Evolutionary conservation across 2,797 vertebrate genomes (phyloP).

Genomic region (Peromyscus attwateri): DNA sequence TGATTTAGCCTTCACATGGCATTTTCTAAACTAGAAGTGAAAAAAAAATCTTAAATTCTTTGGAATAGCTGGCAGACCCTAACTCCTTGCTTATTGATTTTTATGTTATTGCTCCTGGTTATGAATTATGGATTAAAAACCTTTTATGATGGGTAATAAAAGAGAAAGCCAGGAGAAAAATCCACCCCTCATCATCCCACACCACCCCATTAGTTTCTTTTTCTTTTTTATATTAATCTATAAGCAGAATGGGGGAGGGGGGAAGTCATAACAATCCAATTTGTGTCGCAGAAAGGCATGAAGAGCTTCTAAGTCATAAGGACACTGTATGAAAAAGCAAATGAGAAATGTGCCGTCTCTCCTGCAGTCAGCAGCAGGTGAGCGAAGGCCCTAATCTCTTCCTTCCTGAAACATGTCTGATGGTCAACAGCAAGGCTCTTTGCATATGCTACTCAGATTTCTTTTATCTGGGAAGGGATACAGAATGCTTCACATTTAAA

Average conservation of each 20-base stretch:
- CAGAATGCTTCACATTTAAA: not conserved
- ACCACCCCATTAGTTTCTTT: slow-evolving; percentile 18
- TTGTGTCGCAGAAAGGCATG: not conserved
- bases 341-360: not conserved
- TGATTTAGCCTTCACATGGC: slow-evolving; percentile 63
- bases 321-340: not conserved
- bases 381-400: not conserved
- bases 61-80: slow-evolving; percentile 21
- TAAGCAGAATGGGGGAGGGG: not conserved
- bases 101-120: slow-evolving; percentile 76
- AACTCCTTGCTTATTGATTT: slow-evolving; percentile 69
- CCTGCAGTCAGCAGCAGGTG: not conserved
- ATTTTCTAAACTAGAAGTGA: slow-evolving; percentile 63
- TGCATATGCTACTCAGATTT: not conserved
- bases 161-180: slow-evolving; percentile 13
- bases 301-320: slow-evolving; percentile 31
- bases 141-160: slow-evolving; percentile 67
- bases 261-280: slow-evolving; percentile 12
- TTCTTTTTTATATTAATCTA: not conserved
- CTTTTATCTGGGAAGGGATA: not conserved
- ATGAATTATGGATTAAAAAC: slow-evolving; percentile 64
- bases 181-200: not conserved
- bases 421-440: not conserved
- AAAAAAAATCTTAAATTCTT: slow-evolving; percentile 60
- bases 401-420: not conserved